Evolutionary conservation across 2,888 invertebrate species (phyloP).

Genomic region (Tetramorium bicarinatum): DNA sequence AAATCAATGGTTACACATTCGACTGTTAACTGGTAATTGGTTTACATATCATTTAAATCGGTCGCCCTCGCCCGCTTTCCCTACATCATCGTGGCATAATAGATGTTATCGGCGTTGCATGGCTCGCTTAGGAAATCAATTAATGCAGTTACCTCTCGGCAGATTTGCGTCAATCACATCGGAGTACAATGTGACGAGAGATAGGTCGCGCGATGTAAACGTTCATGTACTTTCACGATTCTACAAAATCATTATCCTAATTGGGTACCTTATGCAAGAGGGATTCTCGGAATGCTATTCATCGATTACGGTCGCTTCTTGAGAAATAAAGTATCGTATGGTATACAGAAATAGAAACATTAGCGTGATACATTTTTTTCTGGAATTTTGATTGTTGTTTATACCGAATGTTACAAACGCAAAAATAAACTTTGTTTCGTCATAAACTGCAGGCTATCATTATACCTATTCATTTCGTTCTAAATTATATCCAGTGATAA

Average conservation of each 20-base stretch:
- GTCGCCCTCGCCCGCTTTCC: constrained; percentile 7
- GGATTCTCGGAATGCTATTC: neutral
- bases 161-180: constrained; percentile 59
- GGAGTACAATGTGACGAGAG: constrained; percentile 45
- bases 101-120: constrained; percentile 44
- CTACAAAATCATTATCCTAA: constrained; percentile 33
- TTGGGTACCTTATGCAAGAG: constrained; percentile 29
- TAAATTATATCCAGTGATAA: neutral
- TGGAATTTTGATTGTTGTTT: neutral
- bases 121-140: constrained; percentile 60
- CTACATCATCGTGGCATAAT: constrained; percentile 15
- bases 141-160: constrained; percentile 63
- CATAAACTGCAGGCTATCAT: neutral
- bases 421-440: neutral
- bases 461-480: neutral
- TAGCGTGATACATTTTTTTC: neutral
- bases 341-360: neutral
- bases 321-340: neutral
- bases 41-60: constrained; percentile 56
- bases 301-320: neutral
- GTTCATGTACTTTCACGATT: constrained; percentile 10
- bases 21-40: constrained; percentile 51
- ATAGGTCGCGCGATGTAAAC: constrained; percentile 27
- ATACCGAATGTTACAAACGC: neutral
- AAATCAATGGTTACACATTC: constrained; percentile 42